Evolutionary conservation across 2,888 invertebrate genomes (phyloP).

Genomic region (Matsumyia berberina): DNA sequence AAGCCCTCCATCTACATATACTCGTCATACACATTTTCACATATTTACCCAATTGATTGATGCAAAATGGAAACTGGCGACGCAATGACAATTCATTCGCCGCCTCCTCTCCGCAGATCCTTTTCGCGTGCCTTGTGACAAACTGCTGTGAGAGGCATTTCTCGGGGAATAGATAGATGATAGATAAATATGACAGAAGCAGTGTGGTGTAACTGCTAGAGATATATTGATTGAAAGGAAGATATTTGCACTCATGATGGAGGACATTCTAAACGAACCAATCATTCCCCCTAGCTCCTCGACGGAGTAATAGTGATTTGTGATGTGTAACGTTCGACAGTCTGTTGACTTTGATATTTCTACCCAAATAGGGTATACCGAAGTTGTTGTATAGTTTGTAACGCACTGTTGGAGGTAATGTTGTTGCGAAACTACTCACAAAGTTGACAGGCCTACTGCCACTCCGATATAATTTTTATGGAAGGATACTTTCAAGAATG

Average conservation of each 20-base stretch:
- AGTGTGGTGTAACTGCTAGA: slow-evolving; percentile 56
- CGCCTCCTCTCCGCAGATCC: slow-evolving; percentile 11
- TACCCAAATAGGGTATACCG: too few species aligned
- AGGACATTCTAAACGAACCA: slow-evolving; percentile 70
- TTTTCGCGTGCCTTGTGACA: slow-evolving; percentile 22
- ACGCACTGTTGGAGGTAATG: too few species aligned
- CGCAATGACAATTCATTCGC: slow-evolving; percentile 53
- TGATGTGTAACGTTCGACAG: slow-evolving; percentile 43
- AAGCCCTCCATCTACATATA: background rate
- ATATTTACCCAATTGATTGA: slow-evolving; percentile 73
- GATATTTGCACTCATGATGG: slow-evolving; percentile 74
- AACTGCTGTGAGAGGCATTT: slow-evolving; percentile 10
- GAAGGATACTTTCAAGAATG: too few species aligned
- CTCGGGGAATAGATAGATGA: slow-evolving; percentile 61
- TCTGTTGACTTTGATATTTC: slow-evolving; percentile 63
- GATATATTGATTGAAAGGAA: slow-evolving; percentile 70
- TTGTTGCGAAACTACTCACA: too few species aligned
- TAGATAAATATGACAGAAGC: slow-evolving; percentile 71
- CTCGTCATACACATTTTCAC: too few species aligned
- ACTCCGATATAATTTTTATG: too few species aligned
- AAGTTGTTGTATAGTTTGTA: too few species aligned
- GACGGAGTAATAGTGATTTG: slow-evolving; percentile 61
- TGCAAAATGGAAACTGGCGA: slow-evolving; percentile 62
- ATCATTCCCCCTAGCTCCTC: slow-evolving; percentile 47
- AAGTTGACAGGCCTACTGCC: too few species aligned